Percentiles rank a stretch among this genome's conserved stretches.
These are phyloP conservation scores for Cydia strobilella DNA, from an alignment of 1,140 invertebrate species.

Conservation along the genomic window DNA sequence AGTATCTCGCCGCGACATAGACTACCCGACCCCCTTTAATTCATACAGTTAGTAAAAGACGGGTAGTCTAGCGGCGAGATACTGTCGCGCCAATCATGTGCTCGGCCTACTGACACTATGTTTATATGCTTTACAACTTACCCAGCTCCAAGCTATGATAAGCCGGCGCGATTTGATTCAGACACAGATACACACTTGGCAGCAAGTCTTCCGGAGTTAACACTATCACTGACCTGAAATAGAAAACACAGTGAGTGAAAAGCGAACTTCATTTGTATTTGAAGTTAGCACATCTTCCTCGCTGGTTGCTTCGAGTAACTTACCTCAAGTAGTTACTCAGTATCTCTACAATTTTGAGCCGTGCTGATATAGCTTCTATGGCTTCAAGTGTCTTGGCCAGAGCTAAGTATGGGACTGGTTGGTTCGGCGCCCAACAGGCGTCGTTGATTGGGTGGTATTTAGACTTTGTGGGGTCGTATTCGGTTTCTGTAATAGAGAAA, in stretches of 20 bases:
- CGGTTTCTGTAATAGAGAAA: constrained; percentile 50
- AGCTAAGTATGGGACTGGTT: constrained; percentile 96
- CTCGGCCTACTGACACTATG: too few relatives aligned
- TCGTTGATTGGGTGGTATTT: constrained; percentile 95
- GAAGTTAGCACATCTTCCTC: too few relatives aligned
- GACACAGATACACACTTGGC: constrained; percentile 94
- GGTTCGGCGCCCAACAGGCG: constrained; percentile 90
- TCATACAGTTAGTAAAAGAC: too few relatives aligned
- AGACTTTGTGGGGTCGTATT: constrained; percentile 88
- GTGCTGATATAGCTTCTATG: constrained; percentile 93
- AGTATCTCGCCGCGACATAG: too few relatives aligned
- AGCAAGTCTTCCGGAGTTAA: constrained; percentile 94
- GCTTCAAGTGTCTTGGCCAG: constrained; percentile 93
- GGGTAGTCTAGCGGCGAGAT: too few relatives aligned
- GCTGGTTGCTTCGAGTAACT: not conserved
- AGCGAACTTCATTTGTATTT: too few relatives aligned
- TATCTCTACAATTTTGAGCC: constrained; percentile 97
- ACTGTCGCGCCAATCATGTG: too few relatives aligned
- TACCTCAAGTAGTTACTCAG: constrained; percentile 92
- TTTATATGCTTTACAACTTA: too few relatives aligned
- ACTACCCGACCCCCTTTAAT: too few relatives aligned
- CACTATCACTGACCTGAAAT: constrained; percentile 89
- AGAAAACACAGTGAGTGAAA: not conserved
- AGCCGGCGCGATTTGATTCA: constrained; percentile 97
- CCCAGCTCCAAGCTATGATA: constrained; percentile 88